Percentiles rank a stretch among this genome's conserved stretches.
phyloP scores from a whole-genome alignment of 2,888 invertebrate genomes.

The Papilio gigon region DNA sequence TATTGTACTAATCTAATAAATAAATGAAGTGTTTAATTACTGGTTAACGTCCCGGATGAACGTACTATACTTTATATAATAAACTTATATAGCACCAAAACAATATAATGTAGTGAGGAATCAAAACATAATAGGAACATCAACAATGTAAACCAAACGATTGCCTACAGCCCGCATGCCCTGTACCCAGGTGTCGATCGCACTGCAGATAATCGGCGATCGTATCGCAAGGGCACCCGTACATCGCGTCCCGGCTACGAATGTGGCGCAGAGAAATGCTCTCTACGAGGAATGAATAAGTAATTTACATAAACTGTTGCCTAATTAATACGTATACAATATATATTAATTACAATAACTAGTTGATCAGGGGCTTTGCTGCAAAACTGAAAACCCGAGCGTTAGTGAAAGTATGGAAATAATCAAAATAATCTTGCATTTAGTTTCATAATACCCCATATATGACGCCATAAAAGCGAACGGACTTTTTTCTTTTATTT shows the following conservation, averaged over 20 bases:
- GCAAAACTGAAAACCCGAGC: not conserved
- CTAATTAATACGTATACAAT: slow-evolving; percentile 24
- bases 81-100: not conserved
- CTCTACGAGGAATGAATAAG: slow-evolving; percentile 48
- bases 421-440: not conserved
- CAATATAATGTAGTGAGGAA: not conserved
- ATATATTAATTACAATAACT: not conserved
- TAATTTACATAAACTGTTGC: slow-evolving; percentile 38
- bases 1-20: not conserved
- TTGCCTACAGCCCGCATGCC: slow-evolving; percentile 64
- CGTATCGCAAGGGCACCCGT: slow-evolving; percentile 75
- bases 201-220: slow-evolving; percentile 69
- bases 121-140: slow-evolving; percentile 17
- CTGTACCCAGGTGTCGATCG: slow-evolving; percentile 76
- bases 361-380: not conserved
- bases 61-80: not conserved
- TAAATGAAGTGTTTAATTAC: not conserved
- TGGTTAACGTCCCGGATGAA: not conserved
- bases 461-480: not conserved
- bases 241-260: slow-evolving; percentile 52
- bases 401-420: not conserved
- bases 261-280: slow-evolving; percentile 56
- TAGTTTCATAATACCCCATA: not conserved
- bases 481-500: slow-evolving; percentile 1
- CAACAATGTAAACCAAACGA: slow-evolving; percentile 26